A percentile compares a stretch with the other conserved stretches of the same genome.
phyloP scores from a whole-genome alignment of 2,113 vertebrate species.

The Phaethon lepturus region DNA sequence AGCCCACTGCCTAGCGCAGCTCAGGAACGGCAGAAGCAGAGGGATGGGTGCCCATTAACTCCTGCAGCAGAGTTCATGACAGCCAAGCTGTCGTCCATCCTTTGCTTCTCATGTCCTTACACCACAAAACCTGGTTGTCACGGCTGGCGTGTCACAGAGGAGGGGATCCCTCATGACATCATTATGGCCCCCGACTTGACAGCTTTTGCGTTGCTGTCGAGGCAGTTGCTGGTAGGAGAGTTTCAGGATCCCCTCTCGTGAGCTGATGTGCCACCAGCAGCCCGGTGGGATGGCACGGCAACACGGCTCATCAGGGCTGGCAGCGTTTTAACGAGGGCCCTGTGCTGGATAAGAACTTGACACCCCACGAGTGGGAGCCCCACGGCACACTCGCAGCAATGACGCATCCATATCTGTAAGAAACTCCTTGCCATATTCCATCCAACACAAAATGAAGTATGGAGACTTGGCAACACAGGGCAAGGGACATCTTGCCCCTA shows the following conservation, averaged over 20 bases:
- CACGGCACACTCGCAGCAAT: neutral
- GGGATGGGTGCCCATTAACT: neutral
- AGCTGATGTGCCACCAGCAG: neutral
- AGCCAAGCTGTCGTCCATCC: neutral
- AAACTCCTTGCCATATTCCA: neutral
- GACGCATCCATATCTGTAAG: rapidly evolving
- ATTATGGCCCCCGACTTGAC: neutral
- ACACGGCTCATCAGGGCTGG: neutral
- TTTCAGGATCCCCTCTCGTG: neutral
- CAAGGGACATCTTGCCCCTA: neutral
- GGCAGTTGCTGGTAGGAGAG: neutral
- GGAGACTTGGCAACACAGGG: neutral
- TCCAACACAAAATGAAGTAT: neutral
- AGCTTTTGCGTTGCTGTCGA: neutral
- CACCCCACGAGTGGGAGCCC: rapidly evolving
- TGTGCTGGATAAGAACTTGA: neutral
- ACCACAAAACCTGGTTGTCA: neutral
- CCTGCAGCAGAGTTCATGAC: neutral
- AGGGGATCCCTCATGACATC: neutral
- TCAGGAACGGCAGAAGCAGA: neutral
- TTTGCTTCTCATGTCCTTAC: neutral
- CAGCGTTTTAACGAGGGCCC: neutral
- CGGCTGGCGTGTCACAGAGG: neutral
- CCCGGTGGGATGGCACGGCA: neutral
- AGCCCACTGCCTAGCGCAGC: neutral